Percentiles rank a stretch among this genome's conserved stretches.
Evolutionary conservation across 2,113 vertebrate species (phyloP).

Genomic region (Corythornis vintsioides): DNA sequence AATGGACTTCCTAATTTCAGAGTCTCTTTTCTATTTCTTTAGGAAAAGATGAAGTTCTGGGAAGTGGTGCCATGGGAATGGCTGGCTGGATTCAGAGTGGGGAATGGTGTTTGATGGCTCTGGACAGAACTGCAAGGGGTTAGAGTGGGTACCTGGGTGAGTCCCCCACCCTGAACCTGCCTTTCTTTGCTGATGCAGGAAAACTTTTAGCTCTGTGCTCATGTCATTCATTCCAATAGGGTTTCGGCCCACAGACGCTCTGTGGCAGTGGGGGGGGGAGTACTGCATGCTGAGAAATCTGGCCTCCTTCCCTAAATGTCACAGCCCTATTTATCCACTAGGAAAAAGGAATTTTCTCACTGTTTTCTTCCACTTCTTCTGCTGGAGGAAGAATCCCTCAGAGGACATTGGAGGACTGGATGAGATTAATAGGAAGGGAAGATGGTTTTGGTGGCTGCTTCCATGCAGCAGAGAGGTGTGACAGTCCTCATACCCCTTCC

Average conservation of each 20-base stretch:
- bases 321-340: background rate
- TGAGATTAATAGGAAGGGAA: background rate
- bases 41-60: constrained; percentile 5
- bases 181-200: background rate
- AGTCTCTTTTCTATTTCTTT: background rate
- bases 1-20: constrained; percentile 11
- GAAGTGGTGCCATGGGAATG: background rate
- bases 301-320: background rate
- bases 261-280: background rate
- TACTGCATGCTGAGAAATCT: background rate
- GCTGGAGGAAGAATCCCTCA: background rate
- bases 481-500: background rate
- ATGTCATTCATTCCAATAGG: background rate
- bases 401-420: background rate
- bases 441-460: background rate
- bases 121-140: background rate
- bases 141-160: background rate
- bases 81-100: background rate
- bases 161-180: background rate
- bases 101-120: background rate
- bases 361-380: background rate
- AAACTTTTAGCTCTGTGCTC: background rate
- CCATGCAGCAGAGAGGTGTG: background rate
- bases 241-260: background rate
- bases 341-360: background rate